Evolutionary conservation across 2,113 vertebrate genomes (phyloP), one percentile per base, ranked within the genome.

Genomic region (Phoenicopterus ruber): DNA sequence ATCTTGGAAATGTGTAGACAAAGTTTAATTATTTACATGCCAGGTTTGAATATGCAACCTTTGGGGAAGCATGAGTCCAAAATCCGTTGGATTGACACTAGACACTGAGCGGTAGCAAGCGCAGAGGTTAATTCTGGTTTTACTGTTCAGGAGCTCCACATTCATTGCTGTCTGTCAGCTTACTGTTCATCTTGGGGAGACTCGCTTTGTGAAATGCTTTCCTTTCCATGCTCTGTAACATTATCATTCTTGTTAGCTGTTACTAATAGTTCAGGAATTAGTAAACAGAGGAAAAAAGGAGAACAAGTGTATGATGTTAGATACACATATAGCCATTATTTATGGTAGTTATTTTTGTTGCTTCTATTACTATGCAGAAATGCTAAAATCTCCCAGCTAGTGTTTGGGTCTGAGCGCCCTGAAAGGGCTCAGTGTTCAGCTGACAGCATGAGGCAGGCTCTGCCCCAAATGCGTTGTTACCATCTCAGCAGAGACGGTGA

Each of bases 1-100:
- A 1, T 76, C 73, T 36, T 31, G 44, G 66, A 54, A 91, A 49
- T 42, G 46, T 65, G 57, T 69, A 69, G 54, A 79, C 57, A 77
- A 61, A 82, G 77, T 61, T 96, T 96, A 96, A 96, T 96, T 89
- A 95, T 96, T 87, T 91, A 95, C 73, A 3, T 34, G 14, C 10
- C 29, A 40, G 19, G 50, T 66, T 94, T 93, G 67, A 86, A 62
- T 59, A 81, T 36, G 32, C 54, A 92, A 42, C 21, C 10, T 82
- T 40, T 91, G 44, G 62, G 29, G 36, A 84, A 86, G 44, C 25
- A 9, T 19, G 44, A 71, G 77, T 95, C 65, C 6, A n/a, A 88
- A 96, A 87, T 94, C 73, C 49, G 1, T 50, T 0, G 44, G 73
- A 58, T 71, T 85, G 73, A 71, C 21, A 17, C 13, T 59, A n/a